Base-by-base conservation (phyloP, 1,140 invertebrate genomes). In the Asbolus verrucosus region DNA sequence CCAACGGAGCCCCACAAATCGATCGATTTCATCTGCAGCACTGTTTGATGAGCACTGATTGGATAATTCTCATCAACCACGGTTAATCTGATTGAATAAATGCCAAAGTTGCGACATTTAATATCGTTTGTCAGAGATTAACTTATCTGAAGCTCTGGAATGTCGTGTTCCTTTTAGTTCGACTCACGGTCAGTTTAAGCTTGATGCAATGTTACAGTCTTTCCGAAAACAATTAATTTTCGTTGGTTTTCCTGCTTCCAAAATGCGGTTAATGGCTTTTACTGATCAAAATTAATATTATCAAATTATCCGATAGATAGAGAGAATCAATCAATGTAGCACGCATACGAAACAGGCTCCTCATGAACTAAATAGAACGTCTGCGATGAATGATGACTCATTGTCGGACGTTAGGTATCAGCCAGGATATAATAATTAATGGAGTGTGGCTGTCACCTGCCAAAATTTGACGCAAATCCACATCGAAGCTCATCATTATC, bases 341-440 rank as follows among this genome's bases (percentile, higher is more conserved):
- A 11, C 6, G 33, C 33, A 36, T 36, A 36, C 33, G 33, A 36
- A 36, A 36, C 33, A 36, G 11, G 33, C 11, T 36, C 33, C 33
- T 36, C 33, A 11, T 36, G 33, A 36, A 36, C 11, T n/a, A 36
- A 36, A 36, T 36, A 36, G 33, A 36, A 36, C 11, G 33, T 36
- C 33, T 36, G 33, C 33, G 33, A 36, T 36, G 33, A 36, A 36
- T 36, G 33, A 36, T 36, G 33, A n/a, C 33, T 36, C 33, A 36
- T 36, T 36, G 33, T 36, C 33, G 33, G 33, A 36, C 33, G 33
- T 36, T 36, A 36, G 33, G 33, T 36, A n/a, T 6, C 33, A 11
- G 33, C 33, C 33, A 36, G 33, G 61, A 72, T 72, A 72, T 72
- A 65, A 72, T 72, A 72, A 72, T 72, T 72, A 72, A 72, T 72